phyloP scores from a whole-genome alignment of 2,797 vertebrate genomes.

The Chromis chromis region DNA sequence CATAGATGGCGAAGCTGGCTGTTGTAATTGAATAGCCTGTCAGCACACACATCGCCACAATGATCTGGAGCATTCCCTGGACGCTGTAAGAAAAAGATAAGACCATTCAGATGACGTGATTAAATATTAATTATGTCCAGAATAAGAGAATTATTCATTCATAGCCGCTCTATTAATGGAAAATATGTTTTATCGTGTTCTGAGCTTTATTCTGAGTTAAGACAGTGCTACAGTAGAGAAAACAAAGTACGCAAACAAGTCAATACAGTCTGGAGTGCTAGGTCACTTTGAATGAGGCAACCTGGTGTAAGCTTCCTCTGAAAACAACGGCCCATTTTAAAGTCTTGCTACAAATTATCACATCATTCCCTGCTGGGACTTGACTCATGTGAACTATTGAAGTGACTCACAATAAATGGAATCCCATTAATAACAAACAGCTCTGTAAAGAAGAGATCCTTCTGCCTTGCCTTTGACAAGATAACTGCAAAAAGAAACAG shows the following conservation, averaged over 20 bases:
- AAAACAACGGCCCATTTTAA: constrained; percentile 50
- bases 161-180: background rate
- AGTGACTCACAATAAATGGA: constrained; percentile 55
- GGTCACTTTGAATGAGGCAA: constrained; percentile 50
- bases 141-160: constrained; percentile 18
- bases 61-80: constrained; percentile 89
- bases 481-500: constrained; percentile 42
- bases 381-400: constrained; percentile 62
- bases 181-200: background rate
- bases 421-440: constrained; percentile 63
- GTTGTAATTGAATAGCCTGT: constrained; percentile 95
- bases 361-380: constrained; percentile 37
- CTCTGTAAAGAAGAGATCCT: constrained; percentile 40
- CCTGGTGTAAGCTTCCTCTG: constrained; percentile 25
- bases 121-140: background rate
- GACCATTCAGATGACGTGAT: constrained; percentile 8
- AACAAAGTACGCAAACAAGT: constrained; percentile 27
- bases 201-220: background rate
- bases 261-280: constrained; percentile 22
- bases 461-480: constrained; percentile 47
- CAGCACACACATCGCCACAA: constrained; percentile 91
- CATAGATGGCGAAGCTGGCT: constrained; percentile 93
- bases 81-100: constrained; percentile 79
- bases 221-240: background rate
- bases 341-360: constrained; percentile 42